phyloP scores from a whole-genome alignment of 2,113 vertebrate genomes.

The mouse (Mus musculus) region GRCm39 chr14:5735001-5735500 shows the following conservation, averaged over 20 bases:
- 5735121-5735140: not conserved
- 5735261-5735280: slow-evolving; percentile 42
- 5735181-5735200: not conserved
- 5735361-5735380: not conserved
- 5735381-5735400: not conserved
- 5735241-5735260: slow-evolving; percentile 52
- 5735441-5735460: not conserved
- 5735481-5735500: not conserved
- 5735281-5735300: not conserved
- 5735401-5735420: not conserved
- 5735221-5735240: not conserved
- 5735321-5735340: not conserved
- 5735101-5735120: not conserved
- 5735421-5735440: slow-evolving; percentile 7
- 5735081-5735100: not conserved
- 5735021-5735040: not conserved
- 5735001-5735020: not conserved
- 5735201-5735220: not conserved
- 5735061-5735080: not conserved
- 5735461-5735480: not conserved
- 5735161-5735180: not conserved
- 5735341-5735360: not conserved
- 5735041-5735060: not conserved
- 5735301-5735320: not conserved
- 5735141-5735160: not conserved